A percentile compares a stretch with the other conserved stretches of the same genome.
These are phyloP conservation scores for Apostichopus leukothele DNA, from an alignment of 53 echinoderm and acorn worm species.

Conservation along the genomic window DNA sequence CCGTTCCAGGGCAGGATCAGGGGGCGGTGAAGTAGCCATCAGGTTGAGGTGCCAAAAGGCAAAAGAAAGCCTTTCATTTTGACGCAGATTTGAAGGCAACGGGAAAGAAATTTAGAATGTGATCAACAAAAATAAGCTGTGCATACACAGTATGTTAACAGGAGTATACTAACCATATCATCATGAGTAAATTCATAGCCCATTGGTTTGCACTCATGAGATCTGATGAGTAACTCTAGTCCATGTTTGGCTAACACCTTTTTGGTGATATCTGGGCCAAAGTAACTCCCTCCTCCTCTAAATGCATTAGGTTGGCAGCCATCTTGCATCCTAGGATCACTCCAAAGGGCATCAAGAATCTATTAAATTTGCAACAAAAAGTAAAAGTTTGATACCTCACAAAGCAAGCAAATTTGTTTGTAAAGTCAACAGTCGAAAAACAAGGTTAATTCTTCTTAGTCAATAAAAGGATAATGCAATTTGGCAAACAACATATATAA, in stretches of 20 bases:
- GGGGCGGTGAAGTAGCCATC: too few relatives aligned
- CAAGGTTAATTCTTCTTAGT: not conserved
- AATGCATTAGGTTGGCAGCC: conserved; percentile 95
- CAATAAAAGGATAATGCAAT: not conserved
- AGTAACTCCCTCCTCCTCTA: conserved; percentile 94
- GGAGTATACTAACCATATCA: conserved; percentile 60
- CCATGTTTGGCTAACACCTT: conserved; percentile 88
- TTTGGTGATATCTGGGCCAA: conserved; percentile 89
- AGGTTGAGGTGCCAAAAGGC: too few relatives aligned
- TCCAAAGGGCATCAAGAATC: conserved; percentile 93
- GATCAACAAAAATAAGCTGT: too few relatives aligned
- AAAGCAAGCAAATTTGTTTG: not conserved
- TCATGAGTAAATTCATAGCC: conserved; percentile 91
- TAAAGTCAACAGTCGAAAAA: not conserved
- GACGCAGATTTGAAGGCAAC: too few relatives aligned
- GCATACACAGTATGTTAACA: too few relatives aligned
- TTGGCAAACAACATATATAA: too few relatives aligned
- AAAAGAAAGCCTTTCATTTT: too few relatives aligned
- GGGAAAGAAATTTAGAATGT: too few relatives aligned
- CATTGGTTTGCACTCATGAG: conserved; percentile 92
- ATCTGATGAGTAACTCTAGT: conserved; percentile 84
- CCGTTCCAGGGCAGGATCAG: too few relatives aligned
- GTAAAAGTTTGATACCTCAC: not conserved
- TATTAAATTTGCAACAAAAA: not conserved
- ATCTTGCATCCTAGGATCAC: conserved; percentile 82